A percentile compares a stretch with the other conserved stretches of the same genome.
Conservation (phyloP, 2,113 vertebrate species). For the Centropristis striata region DNA sequence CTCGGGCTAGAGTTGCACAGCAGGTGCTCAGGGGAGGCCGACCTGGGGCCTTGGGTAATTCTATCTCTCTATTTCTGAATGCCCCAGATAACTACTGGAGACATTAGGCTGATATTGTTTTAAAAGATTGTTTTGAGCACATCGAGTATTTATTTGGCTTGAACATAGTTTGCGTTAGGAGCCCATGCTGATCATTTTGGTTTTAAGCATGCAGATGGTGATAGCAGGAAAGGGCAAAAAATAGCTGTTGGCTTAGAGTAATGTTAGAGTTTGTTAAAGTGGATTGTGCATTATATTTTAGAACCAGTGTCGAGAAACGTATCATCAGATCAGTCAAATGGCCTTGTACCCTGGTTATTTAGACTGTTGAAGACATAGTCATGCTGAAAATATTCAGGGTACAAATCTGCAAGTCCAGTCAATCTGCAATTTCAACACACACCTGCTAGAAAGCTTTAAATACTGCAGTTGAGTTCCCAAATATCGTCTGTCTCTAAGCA, state of each 20-base stretch:
- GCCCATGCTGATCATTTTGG: not conserved
- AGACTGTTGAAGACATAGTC: not conserved
- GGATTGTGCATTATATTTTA: not conserved
- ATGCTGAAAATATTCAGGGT: constrained; percentile 16
- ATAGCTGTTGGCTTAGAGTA: not conserved
- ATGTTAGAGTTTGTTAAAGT: not conserved
- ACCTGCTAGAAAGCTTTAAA: constrained; percentile 57
- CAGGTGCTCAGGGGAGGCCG: constrained; percentile 63
- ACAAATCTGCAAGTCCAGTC: not conserved
- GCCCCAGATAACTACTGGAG: constrained; percentile 21
- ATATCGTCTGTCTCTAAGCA: constrained; percentile 43
- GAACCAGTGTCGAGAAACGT: not conserved
- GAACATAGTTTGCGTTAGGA: not conserved
- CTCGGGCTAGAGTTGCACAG: constrained; percentile 47
- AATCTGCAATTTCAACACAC: constrained; percentile 36
- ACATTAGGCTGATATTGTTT: constrained; percentile 36
- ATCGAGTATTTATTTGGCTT: not conserved
- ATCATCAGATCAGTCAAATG: not conserved
- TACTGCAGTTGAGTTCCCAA: constrained; percentile 20
- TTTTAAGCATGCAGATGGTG: not conserved
- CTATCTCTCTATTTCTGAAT: constrained; percentile 48
- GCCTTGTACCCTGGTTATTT: not conserved
- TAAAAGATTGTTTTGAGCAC: not conserved
- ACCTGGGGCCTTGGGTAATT: constrained; percentile 50
- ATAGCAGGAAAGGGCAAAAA: not conserved